These are phyloP conservation scores for Papilio gigon DNA, from an alignment of 2,888 invertebrate species.

Conservation along the genomic window DNA sequence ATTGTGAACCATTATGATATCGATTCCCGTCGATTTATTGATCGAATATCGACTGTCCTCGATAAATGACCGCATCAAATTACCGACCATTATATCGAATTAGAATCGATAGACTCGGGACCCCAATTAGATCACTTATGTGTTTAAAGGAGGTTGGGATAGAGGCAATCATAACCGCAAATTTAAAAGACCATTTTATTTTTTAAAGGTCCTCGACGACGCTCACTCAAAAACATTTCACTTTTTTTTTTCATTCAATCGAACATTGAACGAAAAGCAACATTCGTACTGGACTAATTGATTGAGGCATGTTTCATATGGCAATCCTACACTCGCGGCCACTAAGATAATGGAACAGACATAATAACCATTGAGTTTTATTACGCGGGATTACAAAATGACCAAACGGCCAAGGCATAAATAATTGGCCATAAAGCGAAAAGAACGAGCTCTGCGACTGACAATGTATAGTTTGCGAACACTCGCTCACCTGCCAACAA, in stretches of 20 bases:
- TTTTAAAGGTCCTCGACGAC: slow-evolving; percentile 37
- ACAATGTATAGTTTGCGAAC: slow-evolving; percentile 60
- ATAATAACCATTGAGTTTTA: slow-evolving; percentile 72
- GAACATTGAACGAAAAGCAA: slow-evolving; percentile 44
- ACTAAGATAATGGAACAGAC: slow-evolving; percentile 62
- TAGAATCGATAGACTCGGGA: slow-evolving; percentile 81
- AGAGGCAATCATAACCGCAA: slow-evolving; percentile 71
- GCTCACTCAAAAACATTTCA: slow-evolving; percentile 28
- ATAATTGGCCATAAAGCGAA: slow-evolving; percentile 71
- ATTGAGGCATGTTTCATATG: slow-evolving; percentile 48
- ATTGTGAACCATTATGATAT: slow-evolving; percentile 76
- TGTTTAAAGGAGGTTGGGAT: slow-evolving; percentile 81
- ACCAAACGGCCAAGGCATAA: slow-evolving; percentile 66
- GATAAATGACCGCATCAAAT: slow-evolving; percentile 79
- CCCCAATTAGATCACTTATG: slow-evolving; percentile 83
- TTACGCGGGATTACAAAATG: slow-evolving; percentile 73
- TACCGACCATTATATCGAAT: slow-evolving; percentile 80
- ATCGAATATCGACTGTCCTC: slow-evolving; percentile 82
- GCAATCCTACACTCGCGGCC: slow-evolving; percentile 53
- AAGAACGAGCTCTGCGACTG: slow-evolving; percentile 57
- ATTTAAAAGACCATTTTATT: slow-evolving; percentile 50
- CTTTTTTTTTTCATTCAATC: slow-evolving; percentile 45
- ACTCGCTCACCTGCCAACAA: slow-evolving; percentile 36
- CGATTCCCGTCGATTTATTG: slow-evolving; percentile 82
- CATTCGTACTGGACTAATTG: slow-evolving; percentile 45